phyloP scores from a whole-genome alignment of 2,888 invertebrate genomes.

The Melanostoma mellinum region DNA sequence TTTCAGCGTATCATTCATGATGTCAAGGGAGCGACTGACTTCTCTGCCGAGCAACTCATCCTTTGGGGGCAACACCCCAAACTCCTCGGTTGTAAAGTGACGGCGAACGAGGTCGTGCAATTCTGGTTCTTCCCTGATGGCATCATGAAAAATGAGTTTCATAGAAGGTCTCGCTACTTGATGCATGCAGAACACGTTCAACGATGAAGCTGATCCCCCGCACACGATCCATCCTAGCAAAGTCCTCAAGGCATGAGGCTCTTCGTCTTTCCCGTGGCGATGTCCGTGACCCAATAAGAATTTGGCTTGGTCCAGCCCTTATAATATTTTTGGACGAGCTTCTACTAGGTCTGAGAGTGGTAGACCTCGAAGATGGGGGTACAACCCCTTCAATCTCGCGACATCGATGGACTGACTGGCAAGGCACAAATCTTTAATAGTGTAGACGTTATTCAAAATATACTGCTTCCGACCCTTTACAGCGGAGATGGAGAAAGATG shows the following conservation, averaged over 20 bases:
- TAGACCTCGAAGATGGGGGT: no score
- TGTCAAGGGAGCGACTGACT: not conserved
- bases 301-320: constrained; percentile 21
- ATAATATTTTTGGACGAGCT: constrained; percentile 1
- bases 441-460: constrained; percentile 8
- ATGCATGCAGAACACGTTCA: not conserved
- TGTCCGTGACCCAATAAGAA: constrained; percentile 6
- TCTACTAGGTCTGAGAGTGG: not conserved
- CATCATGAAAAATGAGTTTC: constrained; percentile 14
- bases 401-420: constrained; percentile 2
- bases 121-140: not conserved
- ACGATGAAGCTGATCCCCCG: constrained; percentile 5
- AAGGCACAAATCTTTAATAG: not conserved
- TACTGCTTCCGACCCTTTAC: not conserved
- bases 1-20: constrained; percentile 6
- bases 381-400: not conserved
- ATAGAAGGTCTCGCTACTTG: constrained; percentile 6
- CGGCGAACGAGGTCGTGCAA: not conserved
- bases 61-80: constrained; percentile 12
- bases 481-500: not conserved
- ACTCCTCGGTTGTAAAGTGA: constrained; percentile 10
- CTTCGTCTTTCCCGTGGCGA: constrained; percentile 3
- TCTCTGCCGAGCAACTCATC: constrained; percentile 2
- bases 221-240: constrained; percentile 22
- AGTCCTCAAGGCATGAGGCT: constrained; percentile 6